A percentile compares a stretch with the other conserved stretches of the same genome.
Conservation (phyloP, 2,113 vertebrate genomes). For the Ovibos moschatus region DNA sequence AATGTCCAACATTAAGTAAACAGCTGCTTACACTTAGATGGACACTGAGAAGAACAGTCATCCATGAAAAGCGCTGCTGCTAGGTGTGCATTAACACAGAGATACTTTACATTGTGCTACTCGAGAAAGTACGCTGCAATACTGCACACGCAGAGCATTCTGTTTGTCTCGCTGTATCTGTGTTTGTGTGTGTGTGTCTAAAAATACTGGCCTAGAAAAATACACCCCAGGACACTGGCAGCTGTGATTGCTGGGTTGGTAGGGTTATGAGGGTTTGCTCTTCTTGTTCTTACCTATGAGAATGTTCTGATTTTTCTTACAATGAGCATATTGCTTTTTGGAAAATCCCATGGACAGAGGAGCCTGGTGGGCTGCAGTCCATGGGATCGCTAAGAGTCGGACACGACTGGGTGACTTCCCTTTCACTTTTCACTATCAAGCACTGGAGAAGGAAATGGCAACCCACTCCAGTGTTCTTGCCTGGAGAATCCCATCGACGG, state of each 20-base stretch:
- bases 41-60: not conserved
- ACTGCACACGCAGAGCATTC: not conserved
- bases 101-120: not conserved
- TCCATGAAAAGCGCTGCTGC: not conserved
- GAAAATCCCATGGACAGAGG: too few species aligned
- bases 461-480: too few species aligned
- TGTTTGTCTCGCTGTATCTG: not conserved
- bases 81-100: not conserved
- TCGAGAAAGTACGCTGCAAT: not conserved
- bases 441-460: too few species aligned
- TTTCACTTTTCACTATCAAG: too few species aligned
- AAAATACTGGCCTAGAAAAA: slow-evolving; percentile 1
- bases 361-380: too few species aligned
- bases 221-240: not conserved
- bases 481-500: accelerated
- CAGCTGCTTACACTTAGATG: not conserved
- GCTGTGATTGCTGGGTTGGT: not conserved
- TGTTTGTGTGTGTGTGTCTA: not conserved
- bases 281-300: not conserved
- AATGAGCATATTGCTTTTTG: not conserved
- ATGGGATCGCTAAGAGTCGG: too few species aligned
- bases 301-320: not conserved
- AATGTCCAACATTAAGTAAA: not conserved
- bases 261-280: not conserved
- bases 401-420: accelerated